A percentile compares a stretch with the other conserved stretches of the same genome.
Conservation (phyloP, 2,113 vertebrate genomes). For the Aptenodytes patagonicus region DNA sequence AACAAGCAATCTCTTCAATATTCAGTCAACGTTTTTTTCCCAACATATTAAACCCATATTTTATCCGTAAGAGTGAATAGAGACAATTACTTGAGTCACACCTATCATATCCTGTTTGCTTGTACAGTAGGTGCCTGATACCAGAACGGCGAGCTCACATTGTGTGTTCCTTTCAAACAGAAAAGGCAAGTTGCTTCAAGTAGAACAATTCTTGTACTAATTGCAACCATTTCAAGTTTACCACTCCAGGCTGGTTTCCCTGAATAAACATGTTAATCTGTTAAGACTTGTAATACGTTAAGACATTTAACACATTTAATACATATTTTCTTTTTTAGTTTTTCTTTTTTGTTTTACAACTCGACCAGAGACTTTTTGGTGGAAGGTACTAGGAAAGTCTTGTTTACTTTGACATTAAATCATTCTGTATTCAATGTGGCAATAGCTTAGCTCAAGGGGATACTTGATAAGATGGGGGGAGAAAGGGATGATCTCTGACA, state of each 20-base stretch:
- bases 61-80: not conserved
- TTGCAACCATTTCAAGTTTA: conserved; percentile 24
- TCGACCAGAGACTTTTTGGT: not conserved
- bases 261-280: not conserved
- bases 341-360: conserved; percentile 21
- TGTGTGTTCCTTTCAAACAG: conserved; percentile 57
- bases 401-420: conserved; percentile 34
- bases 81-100: conserved; percentile 53
- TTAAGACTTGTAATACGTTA: conserved; percentile 32
- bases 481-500: not conserved
- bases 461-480: not conserved
- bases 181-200: conserved; percentile 60
- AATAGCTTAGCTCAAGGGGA: conserved; percentile 1
- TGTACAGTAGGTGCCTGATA: conserved; percentile 2
- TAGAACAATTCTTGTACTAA: conserved; percentile 46
- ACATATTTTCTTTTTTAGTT: not conserved
- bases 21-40: not conserved
- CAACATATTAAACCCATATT: not conserved
- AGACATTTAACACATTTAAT: not conserved
- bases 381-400: not conserved
- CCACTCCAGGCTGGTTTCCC: not conserved
- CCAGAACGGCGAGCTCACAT: not conserved
- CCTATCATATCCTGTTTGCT: conserved; percentile 56
- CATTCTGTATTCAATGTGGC: not conserved
- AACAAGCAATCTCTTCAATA: not conserved